phyloP scores from a whole-genome alignment of 2,113 vertebrate species.

The Taxidea taxus region DNA sequence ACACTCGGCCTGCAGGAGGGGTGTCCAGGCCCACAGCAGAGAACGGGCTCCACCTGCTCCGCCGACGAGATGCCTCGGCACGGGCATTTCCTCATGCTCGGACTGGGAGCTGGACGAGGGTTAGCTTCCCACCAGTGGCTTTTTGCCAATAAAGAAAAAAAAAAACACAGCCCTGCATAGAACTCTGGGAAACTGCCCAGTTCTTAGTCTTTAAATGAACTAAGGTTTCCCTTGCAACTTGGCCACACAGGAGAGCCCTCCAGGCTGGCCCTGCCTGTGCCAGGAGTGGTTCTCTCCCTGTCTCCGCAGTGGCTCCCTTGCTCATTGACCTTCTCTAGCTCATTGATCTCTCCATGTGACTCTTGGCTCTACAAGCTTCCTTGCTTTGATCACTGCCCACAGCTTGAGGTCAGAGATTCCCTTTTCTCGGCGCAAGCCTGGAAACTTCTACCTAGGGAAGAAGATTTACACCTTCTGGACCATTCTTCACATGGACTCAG shows the following conservation, averaged over 20 bases:
- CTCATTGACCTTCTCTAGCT: background rate
- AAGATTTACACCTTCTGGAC: background rate
- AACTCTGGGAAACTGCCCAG: background rate
- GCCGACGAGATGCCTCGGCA: rapidly evolving
- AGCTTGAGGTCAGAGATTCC: background rate
- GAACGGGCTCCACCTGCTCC: background rate
- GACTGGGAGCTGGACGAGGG: background rate
- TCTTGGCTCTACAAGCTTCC: background rate
- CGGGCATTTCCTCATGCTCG: background rate
- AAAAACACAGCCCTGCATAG: background rate
- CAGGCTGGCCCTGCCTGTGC: background rate
- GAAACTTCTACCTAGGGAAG: background rate
- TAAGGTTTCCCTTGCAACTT: background rate
- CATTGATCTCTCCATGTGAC: background rate
- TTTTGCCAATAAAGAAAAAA: background rate
- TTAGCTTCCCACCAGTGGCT: background rate
- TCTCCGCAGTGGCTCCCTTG: background rate
- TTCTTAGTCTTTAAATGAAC: background rate
- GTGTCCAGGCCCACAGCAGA: background rate
- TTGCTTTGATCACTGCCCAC: background rate
- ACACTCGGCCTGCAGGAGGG: background rate
- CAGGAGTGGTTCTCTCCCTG: background rate
- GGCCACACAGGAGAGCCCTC: background rate
- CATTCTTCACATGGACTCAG: background rate
- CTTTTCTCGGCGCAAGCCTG: background rate